These are phyloP conservation scores for Elegia similella DNA, from an alignment of 2,888 invertebrate species.

Conservation along the genomic window DNA sequence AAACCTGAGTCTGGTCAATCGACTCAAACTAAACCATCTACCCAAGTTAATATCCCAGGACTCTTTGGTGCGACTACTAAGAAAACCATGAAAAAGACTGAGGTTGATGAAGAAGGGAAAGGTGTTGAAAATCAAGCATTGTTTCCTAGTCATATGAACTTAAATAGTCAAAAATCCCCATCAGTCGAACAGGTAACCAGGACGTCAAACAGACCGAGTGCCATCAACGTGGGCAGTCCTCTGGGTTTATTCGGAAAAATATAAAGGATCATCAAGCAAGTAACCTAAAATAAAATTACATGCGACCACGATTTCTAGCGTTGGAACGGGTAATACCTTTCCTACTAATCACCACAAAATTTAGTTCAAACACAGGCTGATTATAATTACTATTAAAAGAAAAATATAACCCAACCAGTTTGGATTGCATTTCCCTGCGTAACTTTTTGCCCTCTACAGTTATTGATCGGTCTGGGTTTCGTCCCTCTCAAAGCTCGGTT, in stretches of 20 bases:
- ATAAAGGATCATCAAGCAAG: neutral
- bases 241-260: neutral
- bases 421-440: neutral
- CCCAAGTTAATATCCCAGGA: neutral
- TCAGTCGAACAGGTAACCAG: neutral
- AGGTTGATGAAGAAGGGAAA: neutral
- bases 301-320: neutral
- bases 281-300: neutral
- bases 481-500: constrained; percentile 8
- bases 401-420: neutral
- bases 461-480: constrained; percentile 7
- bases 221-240: neutral
- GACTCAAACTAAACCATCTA: neutral
- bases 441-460: neutral
- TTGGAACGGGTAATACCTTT: constrained; percentile 10
- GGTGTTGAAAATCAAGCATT: neutral
- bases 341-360: constrained; percentile 18
- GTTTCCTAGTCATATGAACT: constrained; percentile 5
- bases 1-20: neutral
- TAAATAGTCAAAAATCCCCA: neutral
- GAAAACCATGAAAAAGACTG: neutral
- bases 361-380: constrained; percentile 21
- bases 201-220: neutral
- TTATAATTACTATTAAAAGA: neutral
- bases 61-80: neutral